Conservation (phyloP, 2,113 vertebrate species). For the Puma concolor region DNA sequence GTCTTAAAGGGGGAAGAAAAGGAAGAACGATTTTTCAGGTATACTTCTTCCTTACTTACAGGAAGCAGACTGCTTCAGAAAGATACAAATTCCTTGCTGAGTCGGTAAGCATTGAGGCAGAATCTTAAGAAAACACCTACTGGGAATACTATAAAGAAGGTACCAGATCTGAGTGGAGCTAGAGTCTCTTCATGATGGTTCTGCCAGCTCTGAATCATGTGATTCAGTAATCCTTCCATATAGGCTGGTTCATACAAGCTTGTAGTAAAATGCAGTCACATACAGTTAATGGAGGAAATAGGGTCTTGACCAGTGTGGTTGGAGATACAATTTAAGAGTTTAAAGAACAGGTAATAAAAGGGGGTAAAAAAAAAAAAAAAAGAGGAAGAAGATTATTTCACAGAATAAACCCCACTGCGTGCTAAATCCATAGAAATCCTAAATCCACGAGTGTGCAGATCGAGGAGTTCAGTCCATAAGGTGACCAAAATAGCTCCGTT, state of each 20-base stretch:
- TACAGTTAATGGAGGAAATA: not conserved
- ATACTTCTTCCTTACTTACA: not conserved
- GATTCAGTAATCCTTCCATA: not conserved
- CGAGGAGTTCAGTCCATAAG: not conserved
- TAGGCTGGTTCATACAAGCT: not conserved
- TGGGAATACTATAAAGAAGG: not conserved
- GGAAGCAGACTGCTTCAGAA: not conserved
- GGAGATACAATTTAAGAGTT: constrained; percentile 7
- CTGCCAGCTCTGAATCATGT: not conserved
- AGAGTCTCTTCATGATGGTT: not conserved
- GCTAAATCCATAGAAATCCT: not conserved
- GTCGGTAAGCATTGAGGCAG: not conserved
- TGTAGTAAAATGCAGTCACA: not conserved
- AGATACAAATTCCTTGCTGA: not conserved
- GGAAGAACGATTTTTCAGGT: not conserved
- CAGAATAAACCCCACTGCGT: not conserved
- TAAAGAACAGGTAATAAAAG: not conserved
- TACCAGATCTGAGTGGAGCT: not conserved
- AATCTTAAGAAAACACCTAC: not conserved
- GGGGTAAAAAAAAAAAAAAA: not conserved
- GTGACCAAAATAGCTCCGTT: not conserved
- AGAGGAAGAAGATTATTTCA: not conserved
- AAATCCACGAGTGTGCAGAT: not conserved
- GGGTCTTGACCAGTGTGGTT: not conserved
- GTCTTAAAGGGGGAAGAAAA: not conserved